Evolutionary conservation across 2,888 invertebrate species (phyloP).

Genomic region (Aphodius sticticus): DNA sequence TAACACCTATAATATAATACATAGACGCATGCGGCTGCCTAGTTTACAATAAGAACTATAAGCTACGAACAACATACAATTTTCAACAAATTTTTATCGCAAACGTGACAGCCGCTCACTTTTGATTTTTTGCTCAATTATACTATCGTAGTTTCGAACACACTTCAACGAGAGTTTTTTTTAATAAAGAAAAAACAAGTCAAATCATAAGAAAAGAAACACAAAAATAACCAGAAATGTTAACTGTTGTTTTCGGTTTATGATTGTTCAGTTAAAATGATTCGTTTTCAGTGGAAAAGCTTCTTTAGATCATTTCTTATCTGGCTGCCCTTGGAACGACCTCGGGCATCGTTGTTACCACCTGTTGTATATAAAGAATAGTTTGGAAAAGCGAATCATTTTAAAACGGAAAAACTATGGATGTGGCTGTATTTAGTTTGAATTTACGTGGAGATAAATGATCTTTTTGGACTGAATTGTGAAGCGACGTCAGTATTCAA

Average conservation of each 20-base stretch:
- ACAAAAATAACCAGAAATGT: neutral
- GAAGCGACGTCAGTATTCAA: slow-evolving; percentile 10
- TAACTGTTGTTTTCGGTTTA: too few species aligned
- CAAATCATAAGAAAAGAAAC: slow-evolving; percentile 11
- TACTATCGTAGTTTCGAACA: slow-evolving; percentile 50
- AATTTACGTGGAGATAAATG: neutral
- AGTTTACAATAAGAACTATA: slow-evolving; percentile 53
- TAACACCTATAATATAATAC: slow-evolving; percentile 55
- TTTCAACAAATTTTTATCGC: slow-evolving; percentile 52
- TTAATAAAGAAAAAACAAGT: slow-evolving; percentile 41
- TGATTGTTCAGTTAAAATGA: neutral
- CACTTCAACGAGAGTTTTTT: slow-evolving; percentile 38
- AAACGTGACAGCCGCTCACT: slow-evolving; percentile 53
- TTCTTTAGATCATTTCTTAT: neutral
- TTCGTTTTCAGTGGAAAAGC: neutral
- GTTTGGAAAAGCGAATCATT: neutral
- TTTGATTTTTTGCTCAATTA: slow-evolving; percentile 62
- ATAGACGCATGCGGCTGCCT: slow-evolving; percentile 53
- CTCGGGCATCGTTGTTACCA: neutral
- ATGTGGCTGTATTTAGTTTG: neutral
- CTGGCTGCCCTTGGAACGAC: too few species aligned
- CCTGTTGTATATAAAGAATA: neutral
- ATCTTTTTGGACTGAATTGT: neutral
- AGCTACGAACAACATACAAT: slow-evolving; percentile 59
- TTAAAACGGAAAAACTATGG: slow-evolving; percentile 13